Percentiles rank a stretch among this genome's conserved stretches.
Evolutionary conservation across 2,888 invertebrate species (phyloP).

Genomic region (Trachelus troglodyta): DNA sequence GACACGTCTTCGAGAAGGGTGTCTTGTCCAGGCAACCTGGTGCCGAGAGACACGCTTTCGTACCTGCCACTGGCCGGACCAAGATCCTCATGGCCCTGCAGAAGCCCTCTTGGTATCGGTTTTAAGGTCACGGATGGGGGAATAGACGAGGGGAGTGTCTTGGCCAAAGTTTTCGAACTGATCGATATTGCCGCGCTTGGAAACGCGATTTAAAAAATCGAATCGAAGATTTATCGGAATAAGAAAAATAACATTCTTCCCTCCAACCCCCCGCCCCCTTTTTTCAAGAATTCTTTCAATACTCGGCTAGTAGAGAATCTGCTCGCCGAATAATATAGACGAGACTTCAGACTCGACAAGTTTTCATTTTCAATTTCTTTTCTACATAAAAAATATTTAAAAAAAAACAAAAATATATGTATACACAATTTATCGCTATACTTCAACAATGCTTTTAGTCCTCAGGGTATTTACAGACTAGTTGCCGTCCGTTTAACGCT

Average conservation of each 20-base stretch:
- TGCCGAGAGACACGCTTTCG: slow-evolving; percentile 45
- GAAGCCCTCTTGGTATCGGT: slow-evolving; percentile 63
- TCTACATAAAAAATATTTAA: background rate
- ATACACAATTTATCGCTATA: background rate
- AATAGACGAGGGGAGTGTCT: background rate
- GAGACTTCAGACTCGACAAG: background rate
- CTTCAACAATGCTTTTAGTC: slow-evolving; percentile 31
- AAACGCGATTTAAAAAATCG: background rate
- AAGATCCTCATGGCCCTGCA: slow-evolving; percentile 61
- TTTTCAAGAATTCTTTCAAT: background rate
- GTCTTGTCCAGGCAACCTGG: slow-evolving; percentile 56
- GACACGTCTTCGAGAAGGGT: slow-evolving; percentile 61
- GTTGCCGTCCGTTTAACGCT: slow-evolving; percentile 6
- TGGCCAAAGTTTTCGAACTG: slow-evolving; percentile 11
- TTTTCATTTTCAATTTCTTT: slow-evolving; percentile 1
- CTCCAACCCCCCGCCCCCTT: too few relatives aligned
- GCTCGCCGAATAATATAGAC: background rate
- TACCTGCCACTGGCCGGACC: slow-evolving; percentile 59
- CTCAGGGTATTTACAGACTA: slow-evolving; percentile 27
- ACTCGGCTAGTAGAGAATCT: background rate
- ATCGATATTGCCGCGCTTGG: background rate
- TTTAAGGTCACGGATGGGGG: slow-evolving; percentile 33
- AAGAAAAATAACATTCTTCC: background rate
- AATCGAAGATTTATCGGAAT: background rate
- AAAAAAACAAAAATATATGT: background rate